These are phyloP conservation scores for Meghimatium bilineatum DNA, from an alignment of 2,888 invertebrate genomes.

Conservation along the genomic window DNA sequence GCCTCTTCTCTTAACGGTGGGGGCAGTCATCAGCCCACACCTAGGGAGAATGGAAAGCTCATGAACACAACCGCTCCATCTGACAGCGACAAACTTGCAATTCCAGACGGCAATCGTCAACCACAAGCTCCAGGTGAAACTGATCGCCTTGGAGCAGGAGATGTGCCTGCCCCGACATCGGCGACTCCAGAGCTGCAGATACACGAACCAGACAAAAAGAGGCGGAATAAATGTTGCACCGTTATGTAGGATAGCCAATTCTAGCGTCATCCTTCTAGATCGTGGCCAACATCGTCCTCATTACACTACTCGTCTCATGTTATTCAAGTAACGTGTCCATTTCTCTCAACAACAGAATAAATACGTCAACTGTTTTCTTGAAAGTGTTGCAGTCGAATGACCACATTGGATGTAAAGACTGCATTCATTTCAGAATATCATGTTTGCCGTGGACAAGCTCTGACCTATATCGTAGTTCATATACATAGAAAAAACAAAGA, in stretches of 20 bases:
- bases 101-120: slow-evolving; percentile 46
- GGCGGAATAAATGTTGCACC: slow-evolving; percentile 46
- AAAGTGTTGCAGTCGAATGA: background rate
- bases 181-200: slow-evolving; percentile 31
- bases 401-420: background rate
- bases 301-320: background rate
- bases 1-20: slow-evolving; percentile 38
- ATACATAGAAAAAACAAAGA: too few relatives aligned
- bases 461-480: background rate
- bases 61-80: slow-evolving; percentile 29
- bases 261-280: too few relatives aligned
- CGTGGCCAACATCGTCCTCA: too few relatives aligned
- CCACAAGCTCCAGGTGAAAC: slow-evolving; percentile 6
- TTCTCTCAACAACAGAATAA: background rate
- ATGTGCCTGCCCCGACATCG: slow-evolving; percentile 3
- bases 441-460: slow-evolving; percentile 14
- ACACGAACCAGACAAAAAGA: slow-evolving; percentile 42
- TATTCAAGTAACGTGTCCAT: background rate
- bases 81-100: slow-evolving; percentile 39
- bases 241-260: slow-evolving; percentile 33
- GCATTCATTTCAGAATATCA: background rate
- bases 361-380: background rate
- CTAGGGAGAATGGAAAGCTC: slow-evolving; percentile 50
- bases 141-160: background rate
- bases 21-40: slow-evolving; percentile 37